Evolutionary conservation across 2,888 invertebrate genomes (phyloP).

Genomic region (Chymomyza caudatula): DNA sequence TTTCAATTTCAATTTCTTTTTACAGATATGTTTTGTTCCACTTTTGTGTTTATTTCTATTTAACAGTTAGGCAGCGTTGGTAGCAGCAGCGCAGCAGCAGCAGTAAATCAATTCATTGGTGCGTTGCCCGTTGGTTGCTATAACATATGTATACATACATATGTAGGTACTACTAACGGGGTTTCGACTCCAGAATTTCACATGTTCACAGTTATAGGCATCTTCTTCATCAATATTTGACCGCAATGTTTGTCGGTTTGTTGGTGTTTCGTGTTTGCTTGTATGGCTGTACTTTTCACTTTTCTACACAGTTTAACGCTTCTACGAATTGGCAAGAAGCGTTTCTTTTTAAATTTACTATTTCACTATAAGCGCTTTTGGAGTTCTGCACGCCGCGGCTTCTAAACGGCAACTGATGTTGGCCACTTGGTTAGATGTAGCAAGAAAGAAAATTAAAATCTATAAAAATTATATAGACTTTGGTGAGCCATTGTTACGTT

Average conservation of each 20-base stretch:
- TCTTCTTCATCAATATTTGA: slow-evolving; percentile 58
- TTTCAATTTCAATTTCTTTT: slow-evolving; percentile 54
- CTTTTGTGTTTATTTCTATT: slow-evolving; percentile 34
- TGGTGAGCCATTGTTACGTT: not conserved
- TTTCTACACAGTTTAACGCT: slow-evolving; percentile 15
- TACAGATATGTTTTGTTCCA: slow-evolving; percentile 53
- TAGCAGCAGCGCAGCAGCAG: slow-evolving; percentile 23
- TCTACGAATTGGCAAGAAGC: slow-evolving; percentile 20
- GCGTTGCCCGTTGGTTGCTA: not conserved
- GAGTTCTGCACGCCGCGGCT: slow-evolving; percentile 61
- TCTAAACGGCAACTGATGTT: slow-evolving; percentile 66
- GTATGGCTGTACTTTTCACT: slow-evolving; percentile 1
- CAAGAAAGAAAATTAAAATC: slow-evolving; percentile 13
- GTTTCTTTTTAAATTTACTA: slow-evolving; percentile 14
- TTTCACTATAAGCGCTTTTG: slow-evolving; percentile 1
- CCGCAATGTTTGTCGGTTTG: slow-evolving; percentile 27
- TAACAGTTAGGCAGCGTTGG: slow-evolving; percentile 52
- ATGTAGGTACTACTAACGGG: slow-evolving; percentile 24
- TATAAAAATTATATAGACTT: not conserved
- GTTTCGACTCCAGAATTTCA: slow-evolving; percentile 24
- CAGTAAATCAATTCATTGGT: slow-evolving; percentile 19
- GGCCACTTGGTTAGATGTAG: slow-evolving; percentile 37
- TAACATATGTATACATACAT: not conserved
- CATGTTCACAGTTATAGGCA: not conserved
- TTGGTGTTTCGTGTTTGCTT: not conserved